Evolutionary conservation across 2,888 invertebrate genomes (phyloP).

Genomic region (Tipula helvola): DNA sequence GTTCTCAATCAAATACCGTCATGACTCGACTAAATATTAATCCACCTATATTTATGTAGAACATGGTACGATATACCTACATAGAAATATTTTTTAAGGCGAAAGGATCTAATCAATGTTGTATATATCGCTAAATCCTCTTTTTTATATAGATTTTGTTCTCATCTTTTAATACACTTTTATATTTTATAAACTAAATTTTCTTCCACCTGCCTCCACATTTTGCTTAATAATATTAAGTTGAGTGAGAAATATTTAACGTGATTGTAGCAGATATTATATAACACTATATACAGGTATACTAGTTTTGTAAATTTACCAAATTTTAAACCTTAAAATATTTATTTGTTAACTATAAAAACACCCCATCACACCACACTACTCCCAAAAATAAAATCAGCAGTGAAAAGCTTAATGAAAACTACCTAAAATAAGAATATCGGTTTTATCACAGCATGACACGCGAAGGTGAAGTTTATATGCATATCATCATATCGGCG

Average conservation of each 20-base stretch:
- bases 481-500: background rate
- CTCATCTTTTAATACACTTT: background rate
- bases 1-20: background rate
- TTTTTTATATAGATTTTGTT: background rate
- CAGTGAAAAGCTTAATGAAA: background rate
- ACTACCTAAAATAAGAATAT: background rate
- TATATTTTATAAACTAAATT: background rate
- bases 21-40: background rate
- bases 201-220: background rate
- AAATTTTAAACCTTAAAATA: too few species aligned
- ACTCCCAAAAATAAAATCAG: background rate
- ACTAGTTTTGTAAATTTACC: too few species aligned
- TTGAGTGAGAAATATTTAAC: background rate
- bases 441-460: background rate
- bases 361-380: background rate
- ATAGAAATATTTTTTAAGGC: background rate
- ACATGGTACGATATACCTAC: background rate
- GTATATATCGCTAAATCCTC: background rate
- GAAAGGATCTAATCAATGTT: background rate
- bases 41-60: background rate
- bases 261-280: background rate
- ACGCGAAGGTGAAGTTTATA: background rate
- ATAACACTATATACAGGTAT: background rate
- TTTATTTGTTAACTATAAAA: background rate
- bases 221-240: background rate